phyloP scores from a whole-genome alignment of 2,113 vertebrate species.

The Callorhinus ursinus region DNA sequence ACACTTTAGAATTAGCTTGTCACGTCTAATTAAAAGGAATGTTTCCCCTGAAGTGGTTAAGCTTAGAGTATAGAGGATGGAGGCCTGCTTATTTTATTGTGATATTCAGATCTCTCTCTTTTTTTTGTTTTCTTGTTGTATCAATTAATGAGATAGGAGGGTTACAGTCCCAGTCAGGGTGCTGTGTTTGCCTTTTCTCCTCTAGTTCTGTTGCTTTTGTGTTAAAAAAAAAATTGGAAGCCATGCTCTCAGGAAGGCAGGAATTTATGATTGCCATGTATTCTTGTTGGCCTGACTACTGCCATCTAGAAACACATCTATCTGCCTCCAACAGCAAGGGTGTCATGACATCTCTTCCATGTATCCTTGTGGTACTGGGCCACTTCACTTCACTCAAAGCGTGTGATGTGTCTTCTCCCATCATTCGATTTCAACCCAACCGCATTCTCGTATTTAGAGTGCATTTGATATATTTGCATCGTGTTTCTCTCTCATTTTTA shows the following conservation, averaged over 20 bases:
- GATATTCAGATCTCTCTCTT: background rate
- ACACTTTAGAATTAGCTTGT: background rate
- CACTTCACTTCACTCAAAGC: background rate
- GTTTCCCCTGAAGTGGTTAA: background rate
- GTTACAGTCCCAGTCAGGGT: background rate
- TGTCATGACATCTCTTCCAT: background rate
- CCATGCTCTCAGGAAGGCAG: background rate
- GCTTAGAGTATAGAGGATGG: no score
- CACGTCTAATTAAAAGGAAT: accelerated
- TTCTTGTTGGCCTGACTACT: background rate
- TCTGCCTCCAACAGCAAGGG: background rate
- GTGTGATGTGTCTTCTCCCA: background rate
- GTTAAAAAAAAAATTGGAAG: background rate
- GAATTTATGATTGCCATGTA: background rate
- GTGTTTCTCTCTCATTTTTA: background rate
- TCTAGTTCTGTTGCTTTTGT: background rate
- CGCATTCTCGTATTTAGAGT: background rate
- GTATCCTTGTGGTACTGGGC: background rate
- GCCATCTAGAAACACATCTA: background rate
- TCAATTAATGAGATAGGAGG: background rate
- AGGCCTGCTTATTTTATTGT: accelerated
- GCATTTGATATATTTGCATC: background rate
- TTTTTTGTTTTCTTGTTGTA: background rate
- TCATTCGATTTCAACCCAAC: background rate
- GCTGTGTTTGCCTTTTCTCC: background rate